Base-by-base conservation (phyloP, 2,797 vertebrate genomes). In the Halcyon smyrnensis region DNA sequence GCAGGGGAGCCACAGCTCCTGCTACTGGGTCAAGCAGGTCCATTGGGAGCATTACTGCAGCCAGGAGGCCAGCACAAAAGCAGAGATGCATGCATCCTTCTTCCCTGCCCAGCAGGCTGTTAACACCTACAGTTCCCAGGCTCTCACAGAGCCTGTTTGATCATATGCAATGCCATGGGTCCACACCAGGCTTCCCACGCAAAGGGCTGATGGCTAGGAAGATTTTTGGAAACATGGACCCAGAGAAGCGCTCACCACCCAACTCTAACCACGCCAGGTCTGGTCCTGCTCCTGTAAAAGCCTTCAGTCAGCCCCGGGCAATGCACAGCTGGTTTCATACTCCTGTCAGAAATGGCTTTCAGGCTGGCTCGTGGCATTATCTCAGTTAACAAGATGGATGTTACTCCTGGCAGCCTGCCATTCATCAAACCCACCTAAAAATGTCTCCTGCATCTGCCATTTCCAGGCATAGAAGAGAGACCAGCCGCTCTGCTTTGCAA, bases 391-490 rank as follows among this genome's bases (percentile, higher is more conserved):
- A 90, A 85, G 74, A 94, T 41, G 37, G 63, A 93, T 73, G 37
- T 36, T 45, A 37, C 65, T 68, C 37, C 73, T 93, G 92, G 90
- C 86, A 92, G 39, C 20, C 45, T 91, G 77, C 91, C 74, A 57
- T 65, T 73, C 56, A 62, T 64, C 79, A 90, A 79, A 76, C 28
- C 32, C 81, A 90, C 59, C 63, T 10, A 67, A n/a, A 69, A 86
- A 71, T 2, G 1, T 27, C 80, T 79, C 87, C 67, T 0, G 0
- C 17, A 25, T 59, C 60, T 74, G 63, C 70, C 0, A 0, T 81
- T 59, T 0, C 2, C 28, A 34, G 46, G 15, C 67, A 50, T 3
- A 56, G 43, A 73, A 56, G 43, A 69, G 28, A 50, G 41, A 86
- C 18, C 19, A 76, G 27, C n/a, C 60, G 80, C 15, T 84, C 23